A percentile compares a stretch with the other conserved stretches of the same genome.
These are phyloP conservation scores for Pempheris klunzingeri DNA, from an alignment of 2,797 vertebrate species.

Conservation along the genomic window DNA sequence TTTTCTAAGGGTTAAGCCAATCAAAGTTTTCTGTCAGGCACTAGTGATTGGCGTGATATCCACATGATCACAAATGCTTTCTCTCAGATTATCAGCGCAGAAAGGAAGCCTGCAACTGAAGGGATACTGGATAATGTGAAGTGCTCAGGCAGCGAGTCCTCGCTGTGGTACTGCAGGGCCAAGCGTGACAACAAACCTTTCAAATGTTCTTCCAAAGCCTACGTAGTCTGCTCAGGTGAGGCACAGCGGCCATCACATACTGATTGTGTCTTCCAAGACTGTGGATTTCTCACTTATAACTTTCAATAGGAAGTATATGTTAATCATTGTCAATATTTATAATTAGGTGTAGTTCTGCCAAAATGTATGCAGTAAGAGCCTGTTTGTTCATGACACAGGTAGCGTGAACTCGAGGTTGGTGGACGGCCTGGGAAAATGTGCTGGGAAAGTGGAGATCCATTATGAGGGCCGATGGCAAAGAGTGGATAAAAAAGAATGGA, in stretches of 20 bases:
- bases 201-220: rapidly evolving
- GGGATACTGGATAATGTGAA: slow-evolving; percentile 47
- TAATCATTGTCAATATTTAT: no score
- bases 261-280: background rate
- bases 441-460: slow-evolving; percentile 58
- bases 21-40: background rate
- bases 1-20: no score
- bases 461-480: background rate
- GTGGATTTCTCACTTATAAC: background rate
- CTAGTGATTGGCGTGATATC: background rate
- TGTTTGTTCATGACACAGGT: background rate
- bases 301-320: background rate
- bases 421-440: slow-evolving; percentile 58
- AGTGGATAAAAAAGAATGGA: rapidly evolving
- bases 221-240: slow-evolving; percentile 74
- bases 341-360: rapidly evolving
- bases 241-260: background rate
- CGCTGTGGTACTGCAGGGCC: slow-evolving; percentile 77
- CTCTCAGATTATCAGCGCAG: background rate
- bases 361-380: background rate
- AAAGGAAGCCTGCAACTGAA: rapidly evolving
- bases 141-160: slow-evolving; percentile 56
- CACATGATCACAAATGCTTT: background rate
- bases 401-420: rapidly evolving
- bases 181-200: rapidly evolving